Percentiles rank a stretch among this genome's conserved stretches.
These are phyloP conservation scores for Sepioteuthis lessoniana DNA, from an alignment of 2,888 invertebrate species.

Conservation along the genomic window DNA sequence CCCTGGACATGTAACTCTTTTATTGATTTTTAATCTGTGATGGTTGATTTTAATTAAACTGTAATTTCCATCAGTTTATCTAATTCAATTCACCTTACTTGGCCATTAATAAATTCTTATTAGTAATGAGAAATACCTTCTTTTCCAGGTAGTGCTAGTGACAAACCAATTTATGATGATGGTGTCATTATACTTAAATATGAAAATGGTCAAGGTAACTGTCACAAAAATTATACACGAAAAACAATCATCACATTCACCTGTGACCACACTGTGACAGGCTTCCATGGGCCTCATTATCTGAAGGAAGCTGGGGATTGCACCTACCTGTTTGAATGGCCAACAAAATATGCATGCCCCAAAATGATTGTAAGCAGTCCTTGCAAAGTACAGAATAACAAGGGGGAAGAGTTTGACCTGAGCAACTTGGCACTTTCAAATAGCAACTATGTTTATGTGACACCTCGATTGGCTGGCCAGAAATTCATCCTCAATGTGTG, in stretches of 20 bases:
- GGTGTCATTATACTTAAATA: conserved; percentile 72
- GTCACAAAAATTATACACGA: conserved; percentile 62
- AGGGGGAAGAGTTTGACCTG: conserved; percentile 62
- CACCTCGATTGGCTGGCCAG: conserved; percentile 51
- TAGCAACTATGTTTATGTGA: conserved; percentile 62
- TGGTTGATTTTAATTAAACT: too few relatives aligned
- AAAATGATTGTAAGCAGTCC: conserved; percentile 61
- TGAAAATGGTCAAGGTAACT: conserved; percentile 63
- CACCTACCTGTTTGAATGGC: conserved; percentile 68
- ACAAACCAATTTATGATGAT: conserved; percentile 66
- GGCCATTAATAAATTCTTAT: too few relatives aligned
- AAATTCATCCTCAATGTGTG: conserved; percentile 69
- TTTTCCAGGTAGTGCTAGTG: conserved; percentile 62
- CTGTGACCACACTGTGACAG: conserved; percentile 66
- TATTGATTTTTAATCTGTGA: too few relatives aligned
- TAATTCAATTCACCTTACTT: too few relatives aligned
- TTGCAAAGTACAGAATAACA: conserved; percentile 55
- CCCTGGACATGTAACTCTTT: too few relatives aligned
- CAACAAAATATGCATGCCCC: conserved; percentile 64
- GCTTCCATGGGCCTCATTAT: conserved; percentile 58
- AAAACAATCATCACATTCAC: conserved; percentile 67
- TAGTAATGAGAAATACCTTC: too few relatives aligned
- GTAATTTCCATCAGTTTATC: too few relatives aligned
- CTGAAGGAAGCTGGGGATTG: conserved; percentile 63
- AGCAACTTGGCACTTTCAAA: conserved; percentile 57